Base-by-base conservation (phyloP, 2,888 invertebrate species). In the Gordius sp. region DNA sequence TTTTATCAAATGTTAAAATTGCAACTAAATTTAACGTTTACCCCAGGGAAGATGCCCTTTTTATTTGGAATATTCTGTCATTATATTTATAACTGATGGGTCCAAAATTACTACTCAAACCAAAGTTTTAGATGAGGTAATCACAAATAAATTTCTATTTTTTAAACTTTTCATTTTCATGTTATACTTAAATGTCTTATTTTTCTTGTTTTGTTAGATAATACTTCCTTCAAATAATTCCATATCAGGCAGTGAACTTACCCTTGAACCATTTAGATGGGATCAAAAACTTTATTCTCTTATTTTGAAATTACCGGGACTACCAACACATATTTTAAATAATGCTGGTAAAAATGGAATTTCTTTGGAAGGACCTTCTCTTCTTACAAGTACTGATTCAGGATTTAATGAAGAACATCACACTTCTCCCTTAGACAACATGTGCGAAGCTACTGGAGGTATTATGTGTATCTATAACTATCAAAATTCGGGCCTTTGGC, bases 191-290 rank as follows among this genome's bases (percentile, higher is more conserved):
- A 8, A 16, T 47, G 8, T 13, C 24, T 16, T 8, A 47, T 8
- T 33, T 8, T 13, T 58, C 56, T 59, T 59, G 59, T 60, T 57
- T 56, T 65, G 66, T 28, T 70, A 84, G 79, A 78, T 85, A 63
- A 82, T 81, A 66, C 71, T 89, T 63, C 87, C 87, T 1, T 82
- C 87, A 79, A 81, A 84, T 68, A 81, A 82, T 62, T 81, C 82
- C 41, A 83, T 89, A 65, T 87, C 89, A 41, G 93, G 93, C 13
- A 82, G 83, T 2, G 97, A 99, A 71, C 74, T 97, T 68, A 93
- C 91, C 1, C 78, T 85, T 64, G 93, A 97, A 70, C 91, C 93
- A n/a, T 97, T 91, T 70, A 78, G 97, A 62, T 99, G 97, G 97
- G 97, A 99, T 73, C 97, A 99, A 72, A 76, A 93, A 63, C 74